Evolutionary conservation across 2,888 invertebrate genomes (phyloP).

Genomic region (Cryptophagus acutangulus): DNA sequence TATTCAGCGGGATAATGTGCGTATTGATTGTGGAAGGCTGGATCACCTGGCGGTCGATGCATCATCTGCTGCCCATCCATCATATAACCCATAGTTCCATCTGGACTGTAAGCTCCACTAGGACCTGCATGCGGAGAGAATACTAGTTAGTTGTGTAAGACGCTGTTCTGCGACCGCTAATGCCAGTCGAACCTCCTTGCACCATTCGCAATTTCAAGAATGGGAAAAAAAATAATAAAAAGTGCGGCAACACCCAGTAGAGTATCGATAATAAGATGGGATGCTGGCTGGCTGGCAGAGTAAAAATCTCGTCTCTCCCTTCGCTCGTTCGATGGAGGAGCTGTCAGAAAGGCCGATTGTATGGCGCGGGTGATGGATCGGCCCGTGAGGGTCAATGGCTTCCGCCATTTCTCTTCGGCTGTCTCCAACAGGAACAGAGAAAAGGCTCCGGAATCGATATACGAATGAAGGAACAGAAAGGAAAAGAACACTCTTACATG

Average conservation of each 20-base stretch:
- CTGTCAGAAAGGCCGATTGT: constrained; percentile 33
- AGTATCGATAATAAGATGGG: too few species aligned
- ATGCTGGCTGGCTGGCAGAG: neutral
- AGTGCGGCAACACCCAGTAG: neutral
- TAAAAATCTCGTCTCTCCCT: too few species aligned
- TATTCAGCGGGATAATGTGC: constrained; percentile 88
- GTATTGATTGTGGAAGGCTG: constrained; percentile 91
- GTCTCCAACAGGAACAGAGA: constrained; percentile 50
- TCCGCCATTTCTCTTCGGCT: constrained; percentile 58
- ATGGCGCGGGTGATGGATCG: constrained; percentile 49
- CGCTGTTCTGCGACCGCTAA: constrained; percentile 49
- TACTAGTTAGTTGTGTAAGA: constrained; percentile 63
- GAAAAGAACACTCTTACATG: constrained; percentile 30
- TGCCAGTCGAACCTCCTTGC: constrained; percentile 18
- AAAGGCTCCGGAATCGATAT: constrained; percentile 42
- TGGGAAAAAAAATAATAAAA: neutral
- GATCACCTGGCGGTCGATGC: constrained; percentile 91
- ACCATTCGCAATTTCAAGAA: constrained; percentile 13
- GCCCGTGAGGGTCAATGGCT: constrained; percentile 59
- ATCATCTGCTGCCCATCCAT: constrained; percentile 98
- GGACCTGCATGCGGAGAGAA: constrained; percentile 92
- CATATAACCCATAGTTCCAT: constrained; percentile 94
- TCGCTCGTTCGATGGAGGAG: too few species aligned
- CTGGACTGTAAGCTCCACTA: constrained; percentile 93
- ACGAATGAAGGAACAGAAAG: constrained; percentile 29